Conservation (phyloP, 2,113 vertebrate genomes). For the Uria aalge region DNA sequence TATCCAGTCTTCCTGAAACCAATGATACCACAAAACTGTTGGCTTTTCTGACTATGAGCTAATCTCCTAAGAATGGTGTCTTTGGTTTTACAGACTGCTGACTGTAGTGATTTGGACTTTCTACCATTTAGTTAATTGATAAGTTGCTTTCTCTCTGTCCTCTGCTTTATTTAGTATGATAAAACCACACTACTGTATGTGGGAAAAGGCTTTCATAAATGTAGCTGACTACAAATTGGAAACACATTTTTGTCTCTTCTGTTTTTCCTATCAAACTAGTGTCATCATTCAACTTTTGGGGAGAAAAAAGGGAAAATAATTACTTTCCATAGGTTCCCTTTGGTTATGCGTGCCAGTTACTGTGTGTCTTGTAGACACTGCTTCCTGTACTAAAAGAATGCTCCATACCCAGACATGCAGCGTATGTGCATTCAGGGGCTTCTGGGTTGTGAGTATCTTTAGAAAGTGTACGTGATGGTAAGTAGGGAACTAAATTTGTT, state of each 20-base stretch:
- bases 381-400: neutral
- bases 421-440: neutral
- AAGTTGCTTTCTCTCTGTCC: conserved; percentile 35
- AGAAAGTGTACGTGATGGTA: neutral
- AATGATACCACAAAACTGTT: conserved; percentile 32
- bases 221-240: conserved; percentile 6
- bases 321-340: neutral
- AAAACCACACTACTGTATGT: neutral
- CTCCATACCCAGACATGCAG: neutral
- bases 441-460: neutral
- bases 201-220: conserved; percentile 61
- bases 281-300: neutral
- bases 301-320: neutral
- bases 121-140: conserved; percentile 39
- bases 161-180: conserved; percentile 11
- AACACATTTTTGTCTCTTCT: conserved; percentile 34
- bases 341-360: neutral
- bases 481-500: neutral
- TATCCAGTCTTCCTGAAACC: neutral
- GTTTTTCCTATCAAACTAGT: conserved; percentile 46
- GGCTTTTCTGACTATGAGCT: conserved; percentile 51
- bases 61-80: conserved; percentile 34
- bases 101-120: conserved; percentile 5
- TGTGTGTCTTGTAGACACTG: neutral
- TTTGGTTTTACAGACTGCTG: conserved; percentile 64